These are phyloP conservation scores for Nymphalis polychloros DNA, from an alignment of 2,888 invertebrate species.

Conservation along the genomic window DNA sequence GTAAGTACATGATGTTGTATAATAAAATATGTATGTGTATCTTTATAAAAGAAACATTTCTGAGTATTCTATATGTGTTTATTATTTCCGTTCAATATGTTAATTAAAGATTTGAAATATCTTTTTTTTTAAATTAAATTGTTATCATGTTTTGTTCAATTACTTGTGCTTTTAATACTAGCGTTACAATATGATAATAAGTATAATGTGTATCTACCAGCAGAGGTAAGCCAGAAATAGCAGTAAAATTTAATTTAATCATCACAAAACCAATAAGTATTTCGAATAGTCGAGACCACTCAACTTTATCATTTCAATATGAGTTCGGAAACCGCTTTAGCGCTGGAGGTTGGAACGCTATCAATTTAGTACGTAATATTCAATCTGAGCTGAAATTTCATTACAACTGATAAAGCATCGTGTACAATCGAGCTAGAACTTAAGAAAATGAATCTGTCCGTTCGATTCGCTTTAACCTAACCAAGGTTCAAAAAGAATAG, in stretches of 20 bases:
- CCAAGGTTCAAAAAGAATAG: slow-evolving; percentile 66
- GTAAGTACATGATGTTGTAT: too few relatives aligned
- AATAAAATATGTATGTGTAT: too few relatives aligned
- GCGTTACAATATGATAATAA: neutral
- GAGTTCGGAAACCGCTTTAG: slow-evolving; percentile 6
- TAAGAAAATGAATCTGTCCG: slow-evolving; percentile 63
- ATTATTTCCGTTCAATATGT: too few relatives aligned
- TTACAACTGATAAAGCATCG: slow-evolving; percentile 14
- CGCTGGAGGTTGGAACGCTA: neutral
- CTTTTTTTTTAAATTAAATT: too few relatives aligned
- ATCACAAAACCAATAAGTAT: slow-evolving; percentile 25
- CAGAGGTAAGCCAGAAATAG: neutral
- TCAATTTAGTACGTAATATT: slow-evolving; percentile 12
- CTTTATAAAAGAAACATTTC: too few relatives aligned
- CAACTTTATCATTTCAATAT: slow-evolving; percentile 15
- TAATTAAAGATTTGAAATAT: too few relatives aligned
- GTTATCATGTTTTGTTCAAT: too few relatives aligned
- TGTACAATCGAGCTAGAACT: slow-evolving; percentile 32
- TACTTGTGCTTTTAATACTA: too few relatives aligned
- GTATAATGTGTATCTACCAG: neutral
- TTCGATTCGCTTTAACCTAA: slow-evolving; percentile 56
- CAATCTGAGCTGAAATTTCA: slow-evolving; percentile 11
- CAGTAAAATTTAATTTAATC: slow-evolving; percentile 16
- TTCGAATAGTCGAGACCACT: neutral
- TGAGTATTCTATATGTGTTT: too few relatives aligned